Evolutionary conservation across 2,113 vertebrate genomes (phyloP).

Genomic region (Callipepla californica): DNA sequence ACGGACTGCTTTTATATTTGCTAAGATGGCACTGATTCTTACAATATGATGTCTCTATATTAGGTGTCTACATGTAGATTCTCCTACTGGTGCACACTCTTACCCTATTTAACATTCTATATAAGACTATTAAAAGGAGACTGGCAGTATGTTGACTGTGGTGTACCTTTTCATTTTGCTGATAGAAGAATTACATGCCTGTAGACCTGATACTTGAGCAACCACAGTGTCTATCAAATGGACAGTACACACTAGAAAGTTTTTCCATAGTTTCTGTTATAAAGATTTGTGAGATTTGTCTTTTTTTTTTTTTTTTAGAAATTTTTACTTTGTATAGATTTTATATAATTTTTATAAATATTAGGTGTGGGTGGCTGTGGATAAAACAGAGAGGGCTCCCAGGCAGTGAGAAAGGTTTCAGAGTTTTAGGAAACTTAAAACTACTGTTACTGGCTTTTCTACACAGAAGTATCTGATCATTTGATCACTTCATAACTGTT

Average conservation of each 20-base stretch:
- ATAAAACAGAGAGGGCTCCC: background rate
- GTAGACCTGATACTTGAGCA: background rate
- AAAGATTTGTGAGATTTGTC: background rate
- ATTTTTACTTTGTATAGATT: background rate
- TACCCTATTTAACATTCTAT: background rate
- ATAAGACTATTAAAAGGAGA: constrained; percentile 7
- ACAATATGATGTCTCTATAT: background rate
- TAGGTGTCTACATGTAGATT: background rate
- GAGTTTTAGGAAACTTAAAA: background rate
- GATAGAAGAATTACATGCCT: background rate
- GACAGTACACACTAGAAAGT: background rate
- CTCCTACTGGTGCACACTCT: background rate
- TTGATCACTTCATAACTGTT: background rate
- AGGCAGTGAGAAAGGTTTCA: background rate
- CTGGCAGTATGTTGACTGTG: background rate
- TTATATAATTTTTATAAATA: background rate
- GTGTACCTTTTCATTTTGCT: background rate
- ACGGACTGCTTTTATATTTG: background rate
- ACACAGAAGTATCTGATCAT: background rate
- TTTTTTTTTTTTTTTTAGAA: background rate
- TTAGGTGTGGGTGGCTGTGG: background rate
- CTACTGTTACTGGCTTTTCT: background rate
- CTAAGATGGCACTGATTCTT: constrained; percentile 1
- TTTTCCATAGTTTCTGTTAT: background rate
- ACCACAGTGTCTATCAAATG: background rate